These are phyloP conservation scores for Psittacula derbiana DNA, from an alignment of 2,797 vertebrate species.

Conservation along the genomic window DNA sequence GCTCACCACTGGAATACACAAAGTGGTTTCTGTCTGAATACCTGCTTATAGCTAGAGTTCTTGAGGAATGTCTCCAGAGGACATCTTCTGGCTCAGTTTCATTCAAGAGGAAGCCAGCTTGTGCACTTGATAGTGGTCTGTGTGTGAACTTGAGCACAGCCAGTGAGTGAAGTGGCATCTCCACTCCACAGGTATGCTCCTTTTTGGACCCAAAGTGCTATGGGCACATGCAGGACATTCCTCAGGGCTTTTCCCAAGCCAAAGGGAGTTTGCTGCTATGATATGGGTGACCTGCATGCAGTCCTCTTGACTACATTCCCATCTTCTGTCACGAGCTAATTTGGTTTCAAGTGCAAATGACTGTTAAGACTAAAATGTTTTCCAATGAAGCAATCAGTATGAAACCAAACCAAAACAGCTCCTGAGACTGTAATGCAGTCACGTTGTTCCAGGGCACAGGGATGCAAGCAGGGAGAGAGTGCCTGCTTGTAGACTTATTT, in stretches of 20 bases:
- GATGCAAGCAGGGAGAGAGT: not conserved
- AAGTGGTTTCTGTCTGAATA: not conserved
- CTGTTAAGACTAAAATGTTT: not conserved
- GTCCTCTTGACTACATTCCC: not conserved
- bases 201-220: not conserved
- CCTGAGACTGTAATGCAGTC: not conserved
- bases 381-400: not conserved
- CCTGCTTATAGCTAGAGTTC: not conserved
- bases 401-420: not conserved
- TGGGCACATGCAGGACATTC: fast-evolving
- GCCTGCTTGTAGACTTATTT: not conserved
- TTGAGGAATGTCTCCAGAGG: not conserved
- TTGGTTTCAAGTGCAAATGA: not conserved
- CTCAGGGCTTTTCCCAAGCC: not conserved
- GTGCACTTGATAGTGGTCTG: not conserved
- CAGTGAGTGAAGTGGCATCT: not conserved
- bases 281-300: not conserved
- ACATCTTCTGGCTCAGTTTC: not conserved
- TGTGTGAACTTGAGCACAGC: not conserved
- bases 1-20: not conserved
- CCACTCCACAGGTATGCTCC: fast-evolving
- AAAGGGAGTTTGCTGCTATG: not conserved
- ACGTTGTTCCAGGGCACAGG: not conserved
- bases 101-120: not conserved
- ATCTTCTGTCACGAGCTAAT: not conserved